These are phyloP conservation scores for Drosophila prolongata DNA, from an alignment of 2,888 invertebrate species.

Conservation along the genomic window DNA sequence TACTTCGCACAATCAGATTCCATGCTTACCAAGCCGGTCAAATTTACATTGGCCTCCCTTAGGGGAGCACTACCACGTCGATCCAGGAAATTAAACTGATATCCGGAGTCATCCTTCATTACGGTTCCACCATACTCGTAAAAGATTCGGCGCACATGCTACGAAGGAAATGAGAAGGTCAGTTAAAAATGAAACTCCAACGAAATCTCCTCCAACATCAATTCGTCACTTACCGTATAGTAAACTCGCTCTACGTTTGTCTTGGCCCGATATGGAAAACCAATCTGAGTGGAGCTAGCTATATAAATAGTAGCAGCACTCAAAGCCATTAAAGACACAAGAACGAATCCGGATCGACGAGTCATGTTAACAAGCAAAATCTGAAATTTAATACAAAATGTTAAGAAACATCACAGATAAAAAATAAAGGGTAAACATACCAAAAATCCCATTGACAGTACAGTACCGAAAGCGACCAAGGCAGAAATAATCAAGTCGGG, in stretches of 20 bases:
- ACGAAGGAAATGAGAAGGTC: too few relatives aligned
- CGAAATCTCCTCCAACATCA: too few relatives aligned
- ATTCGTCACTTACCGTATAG: constrained; percentile 50
- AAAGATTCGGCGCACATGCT: constrained; percentile 84
- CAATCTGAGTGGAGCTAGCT: constrained; percentile 85
- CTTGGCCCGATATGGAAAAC: constrained; percentile 86
- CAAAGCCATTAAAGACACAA: constrained; percentile 33
- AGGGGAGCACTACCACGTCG: constrained; percentile 60
- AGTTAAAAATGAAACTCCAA: too few relatives aligned
- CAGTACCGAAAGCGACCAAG: constrained; percentile 77
- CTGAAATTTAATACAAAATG: constrained; percentile 1
- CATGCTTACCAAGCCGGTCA: constrained; percentile 57
- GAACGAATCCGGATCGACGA: constrained; percentile 52
- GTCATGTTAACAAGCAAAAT: constrained; percentile 51
- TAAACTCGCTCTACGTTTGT: constrained; percentile 85
- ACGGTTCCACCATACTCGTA: constrained; percentile 81
- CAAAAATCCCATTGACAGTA: constrained; percentile 81
- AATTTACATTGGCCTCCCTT: constrained; percentile 44
- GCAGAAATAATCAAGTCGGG: constrained; percentile 86
- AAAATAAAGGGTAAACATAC: constrained; percentile 54
- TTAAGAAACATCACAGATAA: fast-evolving
- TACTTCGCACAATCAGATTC: constrained; percentile 56
- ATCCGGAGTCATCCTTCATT: constrained; percentile 84
- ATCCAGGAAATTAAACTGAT: constrained; percentile 85
- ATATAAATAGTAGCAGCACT: constrained; percentile 36